Base-by-base conservation (phyloP, 1,140 invertebrate species). In the Ceratoteleas bidentatus region DNA sequence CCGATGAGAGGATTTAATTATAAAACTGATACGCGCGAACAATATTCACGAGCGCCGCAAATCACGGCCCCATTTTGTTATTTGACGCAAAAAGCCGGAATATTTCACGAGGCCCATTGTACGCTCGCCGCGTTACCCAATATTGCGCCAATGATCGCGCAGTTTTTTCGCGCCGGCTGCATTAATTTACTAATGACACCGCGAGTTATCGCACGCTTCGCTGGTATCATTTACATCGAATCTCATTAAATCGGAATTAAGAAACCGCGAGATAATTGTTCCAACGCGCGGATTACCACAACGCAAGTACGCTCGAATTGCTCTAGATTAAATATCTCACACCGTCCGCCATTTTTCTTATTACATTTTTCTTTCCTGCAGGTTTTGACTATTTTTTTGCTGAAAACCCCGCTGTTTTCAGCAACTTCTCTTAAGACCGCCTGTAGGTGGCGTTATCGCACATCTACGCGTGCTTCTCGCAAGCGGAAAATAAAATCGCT, bases 181-280 rank as follows among this genome's bases (percentile, higher is more conserved):
- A 66, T 66, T 45, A 54, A 66, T 66, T 66, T 56, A 66, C 50
- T 66, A 66, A 66, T 66, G 38, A 47, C 52, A 47, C n/a, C 9
- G 38, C 13, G 40, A n/a, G 7, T 15, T 16, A 49, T 16, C 13
- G 49, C 15, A 3, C 58, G 7, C 13, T 40, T 52, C 15, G 40
- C 7, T 3, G 52, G 38, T 56, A 24, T 54, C 61, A 65, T 65
- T 65, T 65, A 65, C 49, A 45, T 64, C 52, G 38, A 6, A 45
- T 45, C 52, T 66, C 38, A 54, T 54, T 56, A 66, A 66, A 34
- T 56, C 36, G 36, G 9, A 66, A 56, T 56, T 54, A 66, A 66
- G 62, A 66, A 32, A 34, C 9, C 16, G 10, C 38, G 50, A 2
- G 15, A 24, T 24, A 24, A 24, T 24, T 24, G 24, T 24, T 24